A percentile compares a stretch with the other conserved stretches of the same genome.
Evolutionary conservation across 1,140 invertebrate species (phyloP).

Genomic region (Drosophila kepulauana): DNA sequence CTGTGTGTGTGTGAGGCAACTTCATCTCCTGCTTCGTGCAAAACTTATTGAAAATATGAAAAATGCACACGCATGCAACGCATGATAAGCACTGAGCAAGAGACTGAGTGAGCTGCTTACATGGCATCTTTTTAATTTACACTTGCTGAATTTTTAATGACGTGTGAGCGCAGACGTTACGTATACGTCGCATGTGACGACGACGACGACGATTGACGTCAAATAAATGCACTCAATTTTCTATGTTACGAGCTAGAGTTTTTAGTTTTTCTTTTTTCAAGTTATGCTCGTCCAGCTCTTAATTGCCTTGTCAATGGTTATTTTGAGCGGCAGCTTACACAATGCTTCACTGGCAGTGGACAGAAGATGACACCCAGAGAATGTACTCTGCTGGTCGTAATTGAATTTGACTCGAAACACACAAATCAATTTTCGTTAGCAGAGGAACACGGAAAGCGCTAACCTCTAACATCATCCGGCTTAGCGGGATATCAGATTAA

Average conservation of each 20-base stretch:
- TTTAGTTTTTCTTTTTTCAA: neutral
- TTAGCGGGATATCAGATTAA: slow-evolving; percentile 40
- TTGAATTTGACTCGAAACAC: slow-evolving; percentile 70
- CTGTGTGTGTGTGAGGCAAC: neutral
- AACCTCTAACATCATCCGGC: slow-evolving; percentile 46
- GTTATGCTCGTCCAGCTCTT: neutral
- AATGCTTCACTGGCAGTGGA: slow-evolving; percentile 32
- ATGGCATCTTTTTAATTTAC: slow-evolving; percentile 62
- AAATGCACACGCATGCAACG: slow-evolving; percentile 66
- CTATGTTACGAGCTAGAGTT: neutral
- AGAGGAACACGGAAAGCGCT: slow-evolving; percentile 14
- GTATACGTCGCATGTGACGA: slow-evolving; percentile 54
- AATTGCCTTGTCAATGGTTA: slow-evolving; percentile 33
- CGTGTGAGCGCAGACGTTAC: slow-evolving; percentile 27
- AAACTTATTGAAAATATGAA: slow-evolving; percentile 64
- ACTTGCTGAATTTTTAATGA: slow-evolving; percentile 73
- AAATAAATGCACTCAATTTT: neutral
- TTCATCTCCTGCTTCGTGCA: neutral
- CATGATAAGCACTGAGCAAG: neutral
- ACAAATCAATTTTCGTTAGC: slow-evolving; percentile 61
- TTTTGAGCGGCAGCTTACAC: slow-evolving; percentile 51
- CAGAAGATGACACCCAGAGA: slow-evolving; percentile 11
- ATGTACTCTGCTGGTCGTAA: slow-evolving; percentile 39
- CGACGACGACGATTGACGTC: too few species aligned
- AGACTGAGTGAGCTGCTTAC: slow-evolving; percentile 10